Base-by-base conservation (phyloP, 2,113 vertebrate species). In the Atlantisia rogersi region DNA sequence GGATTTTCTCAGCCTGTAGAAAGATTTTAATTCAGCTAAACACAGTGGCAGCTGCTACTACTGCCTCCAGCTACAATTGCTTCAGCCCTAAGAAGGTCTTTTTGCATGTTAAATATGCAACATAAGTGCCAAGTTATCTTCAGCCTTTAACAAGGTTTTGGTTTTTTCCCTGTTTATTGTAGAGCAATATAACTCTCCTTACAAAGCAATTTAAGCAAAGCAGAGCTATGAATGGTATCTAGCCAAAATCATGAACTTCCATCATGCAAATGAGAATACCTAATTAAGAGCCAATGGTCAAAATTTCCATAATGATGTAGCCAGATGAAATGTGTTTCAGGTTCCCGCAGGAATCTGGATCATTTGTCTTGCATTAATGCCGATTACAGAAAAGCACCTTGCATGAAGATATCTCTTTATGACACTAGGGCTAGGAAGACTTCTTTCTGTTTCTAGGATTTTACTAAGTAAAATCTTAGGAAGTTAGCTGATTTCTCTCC, bases 211-310 rank as follows among this genome's bases (percentile, higher is more conserved):
- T 88, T 82, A 84, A 82, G 40, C 56, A 95, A 68, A 92, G 31
- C 10, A 81, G 52, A 90, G 17, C 9, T 94, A 53, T 82, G 56
- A 81, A 81, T 78, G 31, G 24, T 94, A 84, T 93, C 79, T 94
- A 92, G 84, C 77, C 78, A 98, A 97, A 98, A 95, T 80, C 28
- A 77, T 82, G 65, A 89, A 96, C 77, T 96, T 95, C 46, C 64
- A 92, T 97, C 85, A 94, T 93, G 86, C 37, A 98, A 97, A 96
- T 97, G 39, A 76, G 83, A 96, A 94, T 67, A 55, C 17, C 81
- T 97, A 97, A 96, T 97, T 97, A 97, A 96, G 65, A 97, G 79
- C 59, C 95, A 97, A 80, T 97, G 90, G 55, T 96, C 95, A 97
- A 94, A 94, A 96, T 97, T 96, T 97, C 77, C 94, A 93, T 97